phyloP scores from a whole-genome alignment of 2,888 invertebrate genomes.

The Chymomyza amoena region DNA sequence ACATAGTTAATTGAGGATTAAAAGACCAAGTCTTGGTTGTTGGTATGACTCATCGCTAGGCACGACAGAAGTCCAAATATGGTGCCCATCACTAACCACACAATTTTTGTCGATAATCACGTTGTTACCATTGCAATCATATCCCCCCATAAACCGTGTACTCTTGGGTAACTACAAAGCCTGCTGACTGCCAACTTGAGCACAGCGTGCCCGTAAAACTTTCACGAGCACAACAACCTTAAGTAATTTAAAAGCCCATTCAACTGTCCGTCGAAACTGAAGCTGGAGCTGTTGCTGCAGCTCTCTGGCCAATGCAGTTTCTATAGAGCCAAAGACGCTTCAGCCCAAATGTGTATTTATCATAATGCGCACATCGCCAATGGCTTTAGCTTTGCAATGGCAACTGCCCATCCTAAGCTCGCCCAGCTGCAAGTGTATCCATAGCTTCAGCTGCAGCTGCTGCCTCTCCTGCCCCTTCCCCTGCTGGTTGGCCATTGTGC shows the following conservation, averaged over 20 bases:
- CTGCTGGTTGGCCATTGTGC: background rate
- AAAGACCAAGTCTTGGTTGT: no score
- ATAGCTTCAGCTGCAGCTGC: constrained; percentile 31
- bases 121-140: background rate
- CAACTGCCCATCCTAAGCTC: background rate
- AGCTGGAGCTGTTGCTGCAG: background rate
- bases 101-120: background rate
- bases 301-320: background rate
- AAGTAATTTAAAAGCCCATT: constrained; percentile 67
- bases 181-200: background rate
- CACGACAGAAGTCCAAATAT: no score
- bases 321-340: background rate
- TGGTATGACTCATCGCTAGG: no score
- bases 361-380: constrained; percentile 51
- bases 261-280: background rate
- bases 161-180: background rate
- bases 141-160: background rate
- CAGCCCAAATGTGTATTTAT: constrained; percentile 67
- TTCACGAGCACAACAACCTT: constrained; percentile 1
- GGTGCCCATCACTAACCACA: no score
- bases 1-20: no score
- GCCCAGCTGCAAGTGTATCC: background rate
- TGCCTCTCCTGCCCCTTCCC: no score
- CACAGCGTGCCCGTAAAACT: constrained; percentile 18
- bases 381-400: background rate